Conservation (phyloP, 2,888 invertebrate genomes). For the Eubasilissa splendida region DNA sequence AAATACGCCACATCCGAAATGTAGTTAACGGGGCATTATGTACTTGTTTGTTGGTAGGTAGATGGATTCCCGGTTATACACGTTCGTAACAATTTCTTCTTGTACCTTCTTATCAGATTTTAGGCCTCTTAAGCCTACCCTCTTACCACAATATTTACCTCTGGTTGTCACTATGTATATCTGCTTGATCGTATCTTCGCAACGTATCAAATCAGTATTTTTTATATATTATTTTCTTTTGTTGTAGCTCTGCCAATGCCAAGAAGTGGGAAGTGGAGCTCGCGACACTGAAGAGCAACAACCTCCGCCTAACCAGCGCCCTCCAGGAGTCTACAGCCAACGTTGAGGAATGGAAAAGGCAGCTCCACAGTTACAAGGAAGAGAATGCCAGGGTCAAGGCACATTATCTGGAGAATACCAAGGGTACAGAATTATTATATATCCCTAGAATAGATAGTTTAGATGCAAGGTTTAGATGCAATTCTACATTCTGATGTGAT, state of each 20-base stretch:
- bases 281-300: conserved; percentile 96
- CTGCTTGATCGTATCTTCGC: no score
- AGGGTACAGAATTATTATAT: conserved; percentile 65
- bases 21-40: no score
- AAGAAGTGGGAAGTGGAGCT: conserved; percentile 99
- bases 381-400: conserved; percentile 89
- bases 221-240: not conserved
- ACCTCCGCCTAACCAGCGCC: conserved; percentile 94
- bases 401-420: conserved; percentile 80
- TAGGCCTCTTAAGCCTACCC: no score
- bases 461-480: not conserved
- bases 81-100: no score
- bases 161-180: no score
- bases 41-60: no score
- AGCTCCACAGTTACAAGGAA: conserved; percentile 92
- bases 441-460: no score
- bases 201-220: no score
- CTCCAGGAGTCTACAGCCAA: conserved; percentile 96
- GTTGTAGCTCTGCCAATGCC: conserved; percentile 92
- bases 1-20: no score
- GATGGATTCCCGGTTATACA: no score
- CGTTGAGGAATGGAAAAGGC: conserved; percentile 98
- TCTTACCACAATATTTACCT: no score
- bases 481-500: not conserved
- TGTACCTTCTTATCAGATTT: no score